A percentile compares a stretch with the other conserved stretches of the same genome.
These are phyloP conservation scores for Numenius phaeopus DNA, from an alignment of 2,797 vertebrate species.

Conservation along the genomic window DNA sequence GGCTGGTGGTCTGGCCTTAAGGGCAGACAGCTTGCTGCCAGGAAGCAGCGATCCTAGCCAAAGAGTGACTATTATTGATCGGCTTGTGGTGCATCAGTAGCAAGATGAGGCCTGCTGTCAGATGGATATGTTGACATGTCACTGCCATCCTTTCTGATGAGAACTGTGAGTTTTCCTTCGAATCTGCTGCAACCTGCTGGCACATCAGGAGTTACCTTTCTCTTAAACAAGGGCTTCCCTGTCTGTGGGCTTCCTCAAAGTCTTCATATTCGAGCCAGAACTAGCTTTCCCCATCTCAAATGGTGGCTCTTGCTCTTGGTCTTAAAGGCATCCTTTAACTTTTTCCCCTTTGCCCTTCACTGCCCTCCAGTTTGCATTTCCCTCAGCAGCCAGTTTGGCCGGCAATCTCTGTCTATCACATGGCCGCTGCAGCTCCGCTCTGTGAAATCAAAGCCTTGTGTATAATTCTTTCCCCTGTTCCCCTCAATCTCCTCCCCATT, in stretches of 20 bases:
- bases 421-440: neutral
- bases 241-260: neutral
- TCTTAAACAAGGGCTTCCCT: neutral
- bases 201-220: neutral
- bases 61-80: neutral
- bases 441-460: neutral
- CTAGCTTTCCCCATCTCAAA: neutral
- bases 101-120: neutral
- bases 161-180: neutral
- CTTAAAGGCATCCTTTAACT: neutral
- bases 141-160: neutral
- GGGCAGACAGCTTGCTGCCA: neutral
- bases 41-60: neutral
- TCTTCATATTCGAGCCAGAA: neutral
- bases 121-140: neutral
- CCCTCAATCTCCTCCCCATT: neutral
- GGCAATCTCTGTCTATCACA: neutral
- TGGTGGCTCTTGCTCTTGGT: neutral
- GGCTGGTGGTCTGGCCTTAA: neutral
- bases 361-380: neutral
- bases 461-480: neutral
- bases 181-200: neutral
- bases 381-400: neutral
- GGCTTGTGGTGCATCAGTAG: neutral
- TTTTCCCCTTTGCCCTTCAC: neutral